These are phyloP conservation scores for Poecile montanus DNA, from an alignment of 2,797 vertebrate genomes.

Conservation along the genomic window DNA sequence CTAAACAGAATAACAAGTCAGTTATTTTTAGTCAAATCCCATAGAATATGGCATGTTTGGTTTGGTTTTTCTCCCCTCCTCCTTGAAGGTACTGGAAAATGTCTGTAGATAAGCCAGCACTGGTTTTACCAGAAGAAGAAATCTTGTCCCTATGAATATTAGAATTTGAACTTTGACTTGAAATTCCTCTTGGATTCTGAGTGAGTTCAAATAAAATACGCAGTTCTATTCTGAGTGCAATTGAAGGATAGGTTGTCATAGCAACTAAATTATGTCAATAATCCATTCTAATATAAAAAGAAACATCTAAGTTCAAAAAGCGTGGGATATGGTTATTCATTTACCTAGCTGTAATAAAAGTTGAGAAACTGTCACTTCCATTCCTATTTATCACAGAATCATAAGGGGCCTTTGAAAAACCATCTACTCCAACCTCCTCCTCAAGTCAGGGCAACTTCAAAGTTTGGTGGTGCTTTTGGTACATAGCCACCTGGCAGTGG, in stretches of 20 bases:
- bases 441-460: neutral
- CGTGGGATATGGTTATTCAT: conserved; percentile 19
- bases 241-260: conserved; percentile 37
- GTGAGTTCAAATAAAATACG: neutral
- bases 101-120: neutral
- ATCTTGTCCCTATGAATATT: neutral
- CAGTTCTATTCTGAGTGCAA: neutral
- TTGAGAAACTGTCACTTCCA: conserved; percentile 25
- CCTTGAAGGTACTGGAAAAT: neutral
- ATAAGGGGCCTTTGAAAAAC: neutral
- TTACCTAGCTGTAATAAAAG: conserved; percentile 43
- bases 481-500: neutral
- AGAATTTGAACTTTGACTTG: conserved; percentile 7
- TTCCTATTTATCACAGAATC: neutral
- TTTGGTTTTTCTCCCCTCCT: neutral
- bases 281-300: conserved; percentile 35
- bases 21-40: conserved; percentile 26
- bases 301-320: conserved; percentile 49
- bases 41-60: neutral
- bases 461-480: neutral
- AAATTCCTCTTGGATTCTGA: neutral
- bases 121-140: neutral
- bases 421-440: neutral
- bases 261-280: conserved; percentile 51
- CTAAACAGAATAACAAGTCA: conserved; percentile 1